phyloP scores from a whole-genome alignment of 2,888 invertebrate genomes.

The Bombyx huttoni region DNA sequence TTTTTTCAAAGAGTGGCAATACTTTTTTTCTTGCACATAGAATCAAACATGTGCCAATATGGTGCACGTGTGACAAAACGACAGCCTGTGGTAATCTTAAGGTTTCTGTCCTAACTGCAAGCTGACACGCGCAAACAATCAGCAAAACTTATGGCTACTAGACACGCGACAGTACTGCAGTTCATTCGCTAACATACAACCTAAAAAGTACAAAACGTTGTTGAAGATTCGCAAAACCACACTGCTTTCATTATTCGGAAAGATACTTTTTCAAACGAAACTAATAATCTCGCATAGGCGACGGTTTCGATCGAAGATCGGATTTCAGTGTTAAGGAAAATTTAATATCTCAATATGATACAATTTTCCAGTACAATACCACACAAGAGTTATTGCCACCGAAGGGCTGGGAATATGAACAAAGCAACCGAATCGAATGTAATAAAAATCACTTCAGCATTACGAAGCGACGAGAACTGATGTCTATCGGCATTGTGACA shows the following conservation, averaged over 20 bases:
- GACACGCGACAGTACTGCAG: constrained; percentile 50
- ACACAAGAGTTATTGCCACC: constrained; percentile 38
- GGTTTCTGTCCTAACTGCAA: constrained; percentile 32
- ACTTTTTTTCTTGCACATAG: background rate
- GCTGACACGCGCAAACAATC: constrained; percentile 4
- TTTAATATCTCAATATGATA: constrained; percentile 22
- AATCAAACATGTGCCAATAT: constrained; percentile 7
- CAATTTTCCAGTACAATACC: constrained; percentile 38
- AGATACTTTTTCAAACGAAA: too few species aligned
- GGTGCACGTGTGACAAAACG: constrained; percentile 21
- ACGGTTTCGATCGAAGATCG: background rate
- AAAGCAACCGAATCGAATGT: constrained; percentile 67
- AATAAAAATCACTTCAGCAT: constrained; percentile 70
- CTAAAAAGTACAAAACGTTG: constrained; percentile 7
- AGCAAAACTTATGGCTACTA: constrained; percentile 35
- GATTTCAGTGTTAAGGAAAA: constrained; percentile 17
- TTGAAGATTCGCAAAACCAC: constrained; percentile 1
- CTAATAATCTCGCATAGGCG: background rate
- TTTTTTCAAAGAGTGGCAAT: background rate
- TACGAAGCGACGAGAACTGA: constrained; percentile 61
- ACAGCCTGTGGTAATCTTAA: constrained; percentile 27
- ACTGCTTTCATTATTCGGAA: too few species aligned
- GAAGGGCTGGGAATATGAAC: constrained; percentile 50
- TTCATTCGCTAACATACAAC: constrained; percentile 18
- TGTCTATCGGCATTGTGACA: constrained; percentile 64